phyloP scores from a whole-genome alignment of 2,113 vertebrate species.

The Leptocoma aspasia region DNA sequence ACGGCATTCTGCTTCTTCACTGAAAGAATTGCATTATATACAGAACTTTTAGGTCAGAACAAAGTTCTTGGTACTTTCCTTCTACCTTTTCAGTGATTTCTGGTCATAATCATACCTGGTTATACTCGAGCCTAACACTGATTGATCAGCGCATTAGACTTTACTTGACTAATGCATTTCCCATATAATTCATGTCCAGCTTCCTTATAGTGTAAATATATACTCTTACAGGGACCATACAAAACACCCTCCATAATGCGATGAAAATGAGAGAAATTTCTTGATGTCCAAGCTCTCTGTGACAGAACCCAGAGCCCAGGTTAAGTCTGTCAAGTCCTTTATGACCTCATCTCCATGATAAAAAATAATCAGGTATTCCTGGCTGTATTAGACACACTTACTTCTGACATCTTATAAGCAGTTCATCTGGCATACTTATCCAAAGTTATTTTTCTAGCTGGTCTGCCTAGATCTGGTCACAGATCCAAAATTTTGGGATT shows the following conservation, averaged over 20 bases:
- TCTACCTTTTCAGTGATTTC: neutral
- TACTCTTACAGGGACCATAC: neutral
- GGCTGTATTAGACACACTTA: neutral
- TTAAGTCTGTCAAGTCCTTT: neutral
- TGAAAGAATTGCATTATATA: neutral
- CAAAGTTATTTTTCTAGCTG: neutral
- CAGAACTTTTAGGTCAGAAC: neutral
- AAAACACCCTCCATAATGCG: neutral
- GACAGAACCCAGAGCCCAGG: neutral
- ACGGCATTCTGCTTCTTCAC: neutral
- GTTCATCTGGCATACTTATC: neutral
- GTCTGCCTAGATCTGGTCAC: neutral
- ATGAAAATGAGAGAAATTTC: neutral
- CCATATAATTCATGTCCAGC: neutral
- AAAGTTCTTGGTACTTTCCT: neutral
- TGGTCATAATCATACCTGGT: neutral
- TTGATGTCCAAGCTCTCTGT: neutral
- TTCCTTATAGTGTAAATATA: neutral
- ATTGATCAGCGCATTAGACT: fast-evolving
- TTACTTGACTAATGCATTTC: neutral
- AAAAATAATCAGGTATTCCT: neutral
- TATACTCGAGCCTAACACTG: neutral
- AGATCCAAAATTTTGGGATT: neutral
- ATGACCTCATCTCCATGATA: neutral
- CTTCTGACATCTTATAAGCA: neutral